Evolutionary conservation across 2,113 vertebrate species (phyloP).

Genomic region (Taurulus bubalis): DNA sequence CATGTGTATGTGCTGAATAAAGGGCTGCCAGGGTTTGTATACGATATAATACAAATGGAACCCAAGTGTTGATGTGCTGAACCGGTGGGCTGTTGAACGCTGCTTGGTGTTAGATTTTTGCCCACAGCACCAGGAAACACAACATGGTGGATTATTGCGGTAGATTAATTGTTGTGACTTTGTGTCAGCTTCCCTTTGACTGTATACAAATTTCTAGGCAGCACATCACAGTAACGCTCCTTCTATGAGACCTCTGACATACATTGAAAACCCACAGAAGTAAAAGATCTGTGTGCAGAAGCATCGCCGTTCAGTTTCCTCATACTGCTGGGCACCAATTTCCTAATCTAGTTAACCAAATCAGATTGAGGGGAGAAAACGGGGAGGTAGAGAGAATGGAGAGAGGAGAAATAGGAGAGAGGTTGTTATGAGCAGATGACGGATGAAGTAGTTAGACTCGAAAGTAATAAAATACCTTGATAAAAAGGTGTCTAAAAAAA

Average conservation of each 20-base stretch:
- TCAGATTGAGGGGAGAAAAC: background rate
- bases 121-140: constrained; percentile 7
- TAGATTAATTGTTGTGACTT: constrained; percentile 9
- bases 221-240: constrained; percentile 10
- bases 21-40: background rate
- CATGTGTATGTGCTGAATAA: background rate
- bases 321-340: constrained; percentile 42
- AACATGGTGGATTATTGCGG: constrained; percentile 1
- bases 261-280: constrained; percentile 20
- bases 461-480: background rate
- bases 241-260: constrained; percentile 16
- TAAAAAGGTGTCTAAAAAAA: background rate
- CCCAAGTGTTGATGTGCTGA: background rate
- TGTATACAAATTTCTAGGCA: constrained; percentile 13
- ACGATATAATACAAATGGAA: background rate
- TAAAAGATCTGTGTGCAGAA: constrained; percentile 28
- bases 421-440: background rate
- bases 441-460: background rate
- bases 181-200: constrained; percentile 19
- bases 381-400: background rate
- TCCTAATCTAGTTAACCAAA: constrained; percentile 67
- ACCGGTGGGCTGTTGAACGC: background rate
- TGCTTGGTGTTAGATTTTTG: background rate
- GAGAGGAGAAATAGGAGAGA: background rate
- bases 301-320: constrained; percentile 25